Evolutionary conservation across 1,140 invertebrate species (phyloP).

Genomic region (Mamestra configurata): DNA sequence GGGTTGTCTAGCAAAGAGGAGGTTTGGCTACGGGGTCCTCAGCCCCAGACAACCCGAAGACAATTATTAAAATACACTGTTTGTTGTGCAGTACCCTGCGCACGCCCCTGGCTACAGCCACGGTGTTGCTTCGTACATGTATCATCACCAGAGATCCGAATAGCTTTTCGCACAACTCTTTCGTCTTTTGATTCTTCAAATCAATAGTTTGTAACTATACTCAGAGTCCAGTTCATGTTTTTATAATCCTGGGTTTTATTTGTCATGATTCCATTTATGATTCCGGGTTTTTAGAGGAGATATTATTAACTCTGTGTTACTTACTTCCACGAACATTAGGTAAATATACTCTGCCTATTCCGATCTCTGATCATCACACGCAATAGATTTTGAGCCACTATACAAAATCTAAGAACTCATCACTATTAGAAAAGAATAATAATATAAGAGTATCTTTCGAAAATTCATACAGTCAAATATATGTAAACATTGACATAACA

Average conservation of each 20-base stretch:
- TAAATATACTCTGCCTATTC: too few relatives aligned
- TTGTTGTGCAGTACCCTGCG: constrained; percentile 2
- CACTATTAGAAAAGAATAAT: constrained; percentile 27
- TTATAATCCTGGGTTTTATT: too few relatives aligned
- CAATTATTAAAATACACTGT: background rate
- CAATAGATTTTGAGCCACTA: constrained; percentile 19
- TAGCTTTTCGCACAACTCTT: too few relatives aligned
- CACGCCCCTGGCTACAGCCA: constrained; percentile 30
- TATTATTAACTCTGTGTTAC: too few relatives aligned
- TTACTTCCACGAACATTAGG: too few relatives aligned
- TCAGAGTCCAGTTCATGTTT: too few relatives aligned
- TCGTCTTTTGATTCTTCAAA: too few relatives aligned
- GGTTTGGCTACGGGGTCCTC: constrained; percentile 26
- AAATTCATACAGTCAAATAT: constrained; percentile 18
- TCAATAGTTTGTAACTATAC: too few relatives aligned
- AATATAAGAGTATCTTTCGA: constrained; percentile 17
- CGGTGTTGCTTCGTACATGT: background rate
- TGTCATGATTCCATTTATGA: too few relatives aligned
- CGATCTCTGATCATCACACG: too few relatives aligned
- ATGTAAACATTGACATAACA: constrained; percentile 33
- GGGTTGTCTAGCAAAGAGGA: constrained; percentile 15
- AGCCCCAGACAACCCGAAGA: constrained; percentile 14
- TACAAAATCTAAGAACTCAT: constrained; percentile 31
- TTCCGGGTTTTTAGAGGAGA: too few relatives aligned
- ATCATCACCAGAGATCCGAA: too few relatives aligned